Evolutionary conservation across 2,797 vertebrate genomes (phyloP), one percentile per base, ranked within the genome.

Genomic region (Sebastes aleutianus): DNA sequence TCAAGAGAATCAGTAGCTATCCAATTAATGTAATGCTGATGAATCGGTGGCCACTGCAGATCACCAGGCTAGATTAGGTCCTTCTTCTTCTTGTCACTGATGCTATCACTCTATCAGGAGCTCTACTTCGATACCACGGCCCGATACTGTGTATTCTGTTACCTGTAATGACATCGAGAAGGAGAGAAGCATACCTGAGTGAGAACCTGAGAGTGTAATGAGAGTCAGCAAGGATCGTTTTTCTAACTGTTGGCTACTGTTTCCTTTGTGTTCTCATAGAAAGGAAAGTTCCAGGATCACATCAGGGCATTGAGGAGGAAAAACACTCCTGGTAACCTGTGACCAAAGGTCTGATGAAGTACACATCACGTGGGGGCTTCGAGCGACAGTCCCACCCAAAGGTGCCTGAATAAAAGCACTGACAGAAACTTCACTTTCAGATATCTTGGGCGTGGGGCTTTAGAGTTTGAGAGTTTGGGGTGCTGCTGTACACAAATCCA

Each of bases 161-260:
- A 84, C 88, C 78, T 63, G 76, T 89, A 87, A 92, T 53, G 50
- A 83, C 78, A 81, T 43, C 26, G 72, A 75, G 54, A 56, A 34
- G 3, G 67, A 74, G 68, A 76, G 34, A 53, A 34, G 69, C 83
- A 61, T 43, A 77, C 64, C 80, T 68, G 83, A 80, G 8, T 54
- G 83, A 89, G 76, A 93, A 88, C 83, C 64, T 75, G 84, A 93
- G 88, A 88, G 68, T 29, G 78, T 88, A 85, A 92, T 50, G 5
- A 85, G 88, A 89, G 76, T 81, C 79, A 1, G 63, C 14, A 5
- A 18, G 69, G 78, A 69, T 90, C 24, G 8, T 50, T 84, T 90
- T 91, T 88, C 88, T 26, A 65, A 11, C 26, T 29, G 11, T n/a
- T 27, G 0, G 67, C 63, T 84, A 4, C 14, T 58, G 70, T 89